A percentile compares a stretch with the other conserved stretches of the same genome.
These are phyloP conservation scores for Synanthedon myopaeformis DNA, from an alignment of 2,888 invertebrate species.

Conservation along the genomic window DNA sequence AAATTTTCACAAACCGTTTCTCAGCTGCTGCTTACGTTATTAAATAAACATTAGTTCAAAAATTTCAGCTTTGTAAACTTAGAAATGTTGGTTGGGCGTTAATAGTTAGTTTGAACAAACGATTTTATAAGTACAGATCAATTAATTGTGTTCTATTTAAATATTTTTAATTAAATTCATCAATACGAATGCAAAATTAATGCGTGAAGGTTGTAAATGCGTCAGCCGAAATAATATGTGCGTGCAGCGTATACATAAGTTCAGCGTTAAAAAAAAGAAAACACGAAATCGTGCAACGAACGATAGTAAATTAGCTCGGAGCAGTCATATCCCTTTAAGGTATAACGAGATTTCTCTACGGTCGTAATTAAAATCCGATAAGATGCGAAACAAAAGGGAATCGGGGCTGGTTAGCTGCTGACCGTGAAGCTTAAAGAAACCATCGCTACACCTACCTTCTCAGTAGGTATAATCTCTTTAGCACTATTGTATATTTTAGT, in stretches of 20 bases:
- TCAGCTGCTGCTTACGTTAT: too few relatives aligned
- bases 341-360: constrained; percentile 65
- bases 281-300: constrained; percentile 52
- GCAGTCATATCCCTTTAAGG: constrained; percentile 63
- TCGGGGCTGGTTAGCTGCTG: constrained; percentile 35
- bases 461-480: background rate
- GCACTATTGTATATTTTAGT: background rate
- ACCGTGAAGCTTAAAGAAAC: constrained; percentile 1
- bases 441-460: background rate
- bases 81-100: too few relatives aligned
- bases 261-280: constrained; percentile 23
- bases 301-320: constrained; percentile 56
- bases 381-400: constrained; percentile 64
- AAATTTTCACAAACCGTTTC: too few relatives aligned
- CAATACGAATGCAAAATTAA: too few relatives aligned
- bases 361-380: constrained; percentile 68
- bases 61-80: too few relatives aligned
- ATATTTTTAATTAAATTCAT: too few relatives aligned
- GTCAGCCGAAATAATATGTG: constrained; percentile 16
- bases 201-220: background rate
- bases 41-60: too few relatives aligned
- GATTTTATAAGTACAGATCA: too few relatives aligned
- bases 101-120: too few relatives aligned
- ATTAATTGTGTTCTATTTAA: too few relatives aligned
- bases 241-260: constrained; percentile 33